Evolutionary conservation across 2,113 vertebrate genomes (phyloP), one percentile per base, ranked within the genome.

Genomic region (Mus pahari): DNA sequence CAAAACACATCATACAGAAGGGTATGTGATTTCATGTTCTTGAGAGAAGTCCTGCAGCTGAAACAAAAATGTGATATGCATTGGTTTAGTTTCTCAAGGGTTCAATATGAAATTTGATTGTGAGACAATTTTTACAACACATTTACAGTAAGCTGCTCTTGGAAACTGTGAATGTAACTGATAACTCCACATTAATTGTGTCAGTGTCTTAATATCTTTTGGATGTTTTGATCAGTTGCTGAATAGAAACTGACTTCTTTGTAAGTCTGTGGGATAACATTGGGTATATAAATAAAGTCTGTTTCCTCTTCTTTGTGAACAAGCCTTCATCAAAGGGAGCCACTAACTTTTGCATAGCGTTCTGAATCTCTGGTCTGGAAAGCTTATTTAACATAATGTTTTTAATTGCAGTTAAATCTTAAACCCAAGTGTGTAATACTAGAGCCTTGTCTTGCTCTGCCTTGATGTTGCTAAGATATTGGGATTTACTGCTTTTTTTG

Each of bases 201-300:
- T 94, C 77, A 60, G 55, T 50, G 48, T 92, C 33, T 92, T 90
- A 86, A 22, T 90, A 86, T 95, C 45, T 82, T 94, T 90, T 66
- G 39, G 50, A 24, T 90, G 39, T 95, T 95, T 97, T 97, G 82
- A 87, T 91, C 78, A 96, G 66, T 77, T 97, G 78, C 64, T 89
- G 71, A 87, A 89, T 36, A 77, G 70, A 95, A 93, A 92, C 82
- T 94, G 73, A 60, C n/a, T 96, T 97, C 74, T 94, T 94, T 79
- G 33, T 42, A 90, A 82, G 24, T 91, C 53, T n/a, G 28, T 17
- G 79, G 92, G 64, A 93, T 62, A 91, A 66, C 39, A 53, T 11
- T 77, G 73, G 60, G 48, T 90, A 24, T 5, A 2, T 95, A 79
- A 93, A 90, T 92, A 82, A 94, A 94, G 92, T 90, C 55, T 93